Evolutionary conservation across 2,113 vertebrate species (phyloP).

Genomic region (Monopterus albus): DNA sequence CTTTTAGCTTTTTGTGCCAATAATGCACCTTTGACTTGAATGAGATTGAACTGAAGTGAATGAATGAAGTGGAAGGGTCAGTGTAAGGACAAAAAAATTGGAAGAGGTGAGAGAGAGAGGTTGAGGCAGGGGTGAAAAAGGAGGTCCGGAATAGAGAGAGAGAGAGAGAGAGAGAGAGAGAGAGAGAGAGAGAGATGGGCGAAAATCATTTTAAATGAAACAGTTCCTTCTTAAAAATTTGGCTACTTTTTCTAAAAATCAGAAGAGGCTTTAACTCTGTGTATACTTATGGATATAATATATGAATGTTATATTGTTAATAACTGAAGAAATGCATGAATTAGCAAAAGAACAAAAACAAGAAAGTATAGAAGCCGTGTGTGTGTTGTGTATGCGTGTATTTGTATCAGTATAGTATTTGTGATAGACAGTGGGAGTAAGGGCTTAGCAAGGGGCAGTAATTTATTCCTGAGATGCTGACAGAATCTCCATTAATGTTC

Average conservation of each 20-base stretch:
- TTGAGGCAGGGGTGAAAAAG: constrained; percentile 5
- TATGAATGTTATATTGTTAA: background rate
- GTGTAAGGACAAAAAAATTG: background rate
- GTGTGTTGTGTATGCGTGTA: background rate
- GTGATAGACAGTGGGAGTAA: constrained; percentile 32
- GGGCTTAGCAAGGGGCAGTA: constrained; percentile 47
- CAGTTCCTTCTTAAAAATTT: background rate
- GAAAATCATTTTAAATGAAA: background rate
- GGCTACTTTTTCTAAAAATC: background rate
- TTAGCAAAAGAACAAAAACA: background rate
- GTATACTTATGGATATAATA: background rate
- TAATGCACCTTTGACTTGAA: constrained; percentile 25
- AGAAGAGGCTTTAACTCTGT: background rate
- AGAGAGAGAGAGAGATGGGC: background rate
- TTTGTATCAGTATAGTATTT: constrained; percentile 27
- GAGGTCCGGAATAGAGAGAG: background rate
- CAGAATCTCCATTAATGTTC: constrained; percentile 58
- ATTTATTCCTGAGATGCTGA: constrained; percentile 43
- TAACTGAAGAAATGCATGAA: background rate
- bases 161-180: background rate
- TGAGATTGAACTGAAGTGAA: constrained; percentile 12
- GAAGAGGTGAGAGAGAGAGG: constrained; percentile 14
- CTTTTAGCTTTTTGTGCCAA: constrained; percentile 7
- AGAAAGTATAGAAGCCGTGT: background rate
- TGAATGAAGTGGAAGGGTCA: background rate